Evolutionary conservation across 1,140 invertebrate species (phyloP).

Genomic region (Aphis craccivora): DNA sequence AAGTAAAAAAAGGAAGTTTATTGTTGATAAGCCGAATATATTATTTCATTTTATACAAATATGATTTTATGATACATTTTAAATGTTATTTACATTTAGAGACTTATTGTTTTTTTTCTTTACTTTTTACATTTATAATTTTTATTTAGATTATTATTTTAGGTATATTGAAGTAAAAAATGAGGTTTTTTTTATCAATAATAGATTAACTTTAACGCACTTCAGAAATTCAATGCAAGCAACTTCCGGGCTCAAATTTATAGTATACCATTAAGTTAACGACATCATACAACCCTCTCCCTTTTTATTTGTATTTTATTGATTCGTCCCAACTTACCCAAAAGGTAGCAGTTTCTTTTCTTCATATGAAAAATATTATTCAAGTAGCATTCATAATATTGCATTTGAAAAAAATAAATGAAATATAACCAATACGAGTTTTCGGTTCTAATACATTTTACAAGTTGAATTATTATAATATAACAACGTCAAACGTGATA

Average conservation of each 20-base stretch:
- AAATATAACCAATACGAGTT: not conserved
- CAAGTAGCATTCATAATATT: not conserved
- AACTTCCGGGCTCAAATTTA: not conserved
- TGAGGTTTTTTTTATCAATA: not conserved
- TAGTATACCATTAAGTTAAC: not conserved
- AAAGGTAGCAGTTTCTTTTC: not conserved
- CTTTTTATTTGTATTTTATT: slow-evolving; percentile 29
- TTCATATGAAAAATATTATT: not conserved
- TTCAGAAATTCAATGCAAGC: not conserved
- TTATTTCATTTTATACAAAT: not conserved
- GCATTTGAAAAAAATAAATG: not conserved
- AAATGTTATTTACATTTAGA: not conserved
- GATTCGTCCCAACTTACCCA: not conserved
- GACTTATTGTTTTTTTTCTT: not conserved
- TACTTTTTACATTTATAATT: not conserved
- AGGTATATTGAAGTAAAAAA: not conserved
- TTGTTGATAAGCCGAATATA: not conserved
- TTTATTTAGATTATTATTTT: not conserved
- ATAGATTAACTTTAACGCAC: not conserved
- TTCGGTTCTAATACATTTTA: not conserved
- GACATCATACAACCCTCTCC: not conserved
- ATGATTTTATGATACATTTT: not conserved
- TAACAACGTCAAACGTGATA: not conserved
- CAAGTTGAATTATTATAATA: not conserved
- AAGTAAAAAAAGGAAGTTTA: not conserved